phyloP scores from a whole-genome alignment of 92 coral and sea anemone genomes.

The Heliopora coerulea region DNA sequence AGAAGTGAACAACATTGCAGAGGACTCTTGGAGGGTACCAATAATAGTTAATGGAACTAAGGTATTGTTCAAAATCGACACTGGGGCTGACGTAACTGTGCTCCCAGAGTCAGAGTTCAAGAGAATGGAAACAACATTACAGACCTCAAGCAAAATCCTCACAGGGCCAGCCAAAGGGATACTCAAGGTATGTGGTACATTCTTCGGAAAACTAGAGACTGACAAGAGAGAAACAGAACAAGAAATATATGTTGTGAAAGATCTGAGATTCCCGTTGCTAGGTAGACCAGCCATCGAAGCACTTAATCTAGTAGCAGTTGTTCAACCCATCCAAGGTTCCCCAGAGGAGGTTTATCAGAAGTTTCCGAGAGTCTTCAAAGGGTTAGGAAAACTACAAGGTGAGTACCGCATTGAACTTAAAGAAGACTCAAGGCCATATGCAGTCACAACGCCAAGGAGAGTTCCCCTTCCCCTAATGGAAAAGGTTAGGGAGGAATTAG shows the following conservation, averaged over 20 bases:
- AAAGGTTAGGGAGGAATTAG: neutral
- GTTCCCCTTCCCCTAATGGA: neutral
- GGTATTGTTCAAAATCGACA: conserved; percentile 46
- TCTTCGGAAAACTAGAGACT: neutral
- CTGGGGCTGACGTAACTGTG: conserved; percentile 59
- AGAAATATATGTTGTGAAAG: conserved; percentile 40
- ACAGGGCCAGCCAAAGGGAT: too few relatives aligned
- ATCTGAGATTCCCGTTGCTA: too few relatives aligned
- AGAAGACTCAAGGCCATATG: conserved; percentile 37
- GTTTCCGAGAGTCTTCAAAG: conserved; percentile 36
- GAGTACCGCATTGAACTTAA: conserved; percentile 41
- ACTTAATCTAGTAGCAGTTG: conserved; percentile 38
- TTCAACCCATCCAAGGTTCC: conserved; percentile 4
- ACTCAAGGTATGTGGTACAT: too few relatives aligned
- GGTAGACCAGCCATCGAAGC: conserved; percentile 15
- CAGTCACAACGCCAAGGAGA: neutral
- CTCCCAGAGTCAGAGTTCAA: conserved; percentile 42
- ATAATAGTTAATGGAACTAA: conserved; percentile 33
- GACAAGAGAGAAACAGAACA: conserved; percentile 25
- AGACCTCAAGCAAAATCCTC: conserved; percentile 21
- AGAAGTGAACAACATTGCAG: neutral
- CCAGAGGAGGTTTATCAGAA: conserved; percentile 35
- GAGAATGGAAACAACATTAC: conserved; percentile 7
- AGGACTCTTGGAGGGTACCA: conserved; percentile 35
- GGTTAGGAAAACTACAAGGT: conserved; percentile 22